Base-by-base conservation (phyloP, 2,113 vertebrate genomes). In the Pholis gunnellus region DNA sequence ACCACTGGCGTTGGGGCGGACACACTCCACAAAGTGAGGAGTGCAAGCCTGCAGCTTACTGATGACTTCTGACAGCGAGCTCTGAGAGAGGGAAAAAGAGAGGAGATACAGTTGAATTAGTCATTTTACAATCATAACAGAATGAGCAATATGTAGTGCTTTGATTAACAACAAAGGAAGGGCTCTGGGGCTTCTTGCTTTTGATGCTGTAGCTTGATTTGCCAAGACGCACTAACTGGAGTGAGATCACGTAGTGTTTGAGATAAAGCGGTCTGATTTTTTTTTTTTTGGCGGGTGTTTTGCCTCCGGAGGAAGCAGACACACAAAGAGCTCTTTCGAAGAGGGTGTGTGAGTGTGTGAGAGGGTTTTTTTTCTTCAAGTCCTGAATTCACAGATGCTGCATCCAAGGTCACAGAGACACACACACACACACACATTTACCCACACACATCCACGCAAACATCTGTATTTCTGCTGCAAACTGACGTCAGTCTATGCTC, bases 21-120 rank as follows among this genome's bases (percentile, higher is more conserved):
- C 96, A 75, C 98, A 99, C 75, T 96, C 96, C 88, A 99, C 79
- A 0, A 96, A 96, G 92, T 99, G 97, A 8, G 96, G 94, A 0
- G 96, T 95, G 83, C 96, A 95, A 6, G 91, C 93, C 94, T 97
- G 96, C 72, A 99, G 96, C 81, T 96, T 97, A 54, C 95, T 95
- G 73, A 91, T 95, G 76, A 99, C 91, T 87, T 99, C 97, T 6
- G 92, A 92, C 63, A 99, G 95, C 0, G 97, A 96, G 89, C 96
- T 97, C 98, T 99, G 85, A 1, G 70, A 50, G 64, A 79, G 25
- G 11, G 57, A 64, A 29, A 44, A 44, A 42, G 18, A 83, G 7
- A 75, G 9, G 38, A 15, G 61, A 60, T 18, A 7, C 1, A 67
- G n/a, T 60, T 14, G 18, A 66, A 67, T n/a, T 25, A 13, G 50